Evolutionary conservation across 2,797 vertebrate genomes (phyloP).

Genomic region (Rousettus madagascariensis): DNA sequence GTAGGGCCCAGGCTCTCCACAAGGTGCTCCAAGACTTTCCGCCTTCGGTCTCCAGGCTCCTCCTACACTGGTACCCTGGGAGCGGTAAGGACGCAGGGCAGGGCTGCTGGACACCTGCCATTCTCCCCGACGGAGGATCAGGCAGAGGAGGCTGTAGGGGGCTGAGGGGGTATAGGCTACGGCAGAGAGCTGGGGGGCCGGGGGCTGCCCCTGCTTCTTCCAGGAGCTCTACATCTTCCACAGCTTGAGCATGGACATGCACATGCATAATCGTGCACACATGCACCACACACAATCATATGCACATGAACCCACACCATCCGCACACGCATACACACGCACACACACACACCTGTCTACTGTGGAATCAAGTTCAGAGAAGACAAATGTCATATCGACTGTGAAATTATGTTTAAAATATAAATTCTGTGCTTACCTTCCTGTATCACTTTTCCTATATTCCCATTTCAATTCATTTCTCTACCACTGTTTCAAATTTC

Average conservation of each 20-base stretch:
- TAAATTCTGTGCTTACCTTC: background rate
- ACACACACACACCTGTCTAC: too few species aligned
- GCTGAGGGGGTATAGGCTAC: background rate
- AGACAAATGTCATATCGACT: background rate
- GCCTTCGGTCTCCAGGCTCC: background rate
- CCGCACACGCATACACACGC: rapidly evolving
- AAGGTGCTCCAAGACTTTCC: rapidly evolving
- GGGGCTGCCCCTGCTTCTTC: too few species aligned
- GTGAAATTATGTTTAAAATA: background rate
- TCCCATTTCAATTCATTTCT: background rate
- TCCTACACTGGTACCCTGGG: background rate
- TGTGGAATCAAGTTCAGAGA: background rate
- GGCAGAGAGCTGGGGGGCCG: background rate
- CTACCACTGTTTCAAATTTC: background rate
- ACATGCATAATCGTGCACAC: too few species aligned
- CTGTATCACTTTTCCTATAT: background rate
- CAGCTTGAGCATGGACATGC: rapidly evolving
- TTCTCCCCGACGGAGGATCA: background rate
- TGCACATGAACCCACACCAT: too few species aligned
- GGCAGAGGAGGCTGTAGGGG: background rate
- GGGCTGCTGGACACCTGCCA: background rate
- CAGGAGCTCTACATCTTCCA: rapidly evolving
- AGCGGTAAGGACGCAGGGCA: background rate
- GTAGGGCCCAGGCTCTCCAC: background rate
- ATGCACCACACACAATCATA: too few species aligned